A percentile compares a stretch with the other conserved stretches of the same genome.
These are phyloP conservation scores for Apolygus lucorum DNA, from an alignment of 1,140 invertebrate genomes.

Conservation along the genomic window DNA sequence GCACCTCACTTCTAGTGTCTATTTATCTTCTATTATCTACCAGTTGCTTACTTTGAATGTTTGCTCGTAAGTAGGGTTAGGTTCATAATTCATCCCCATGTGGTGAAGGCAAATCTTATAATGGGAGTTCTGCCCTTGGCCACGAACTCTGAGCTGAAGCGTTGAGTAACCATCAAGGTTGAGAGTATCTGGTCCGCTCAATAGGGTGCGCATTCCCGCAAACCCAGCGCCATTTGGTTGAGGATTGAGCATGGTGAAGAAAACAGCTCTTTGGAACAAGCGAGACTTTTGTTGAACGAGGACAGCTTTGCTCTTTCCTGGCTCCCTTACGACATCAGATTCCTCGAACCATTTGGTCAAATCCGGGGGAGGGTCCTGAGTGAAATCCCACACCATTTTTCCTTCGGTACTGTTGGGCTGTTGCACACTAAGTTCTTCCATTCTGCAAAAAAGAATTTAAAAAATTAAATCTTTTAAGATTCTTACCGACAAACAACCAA, in stretches of 20 bases:
- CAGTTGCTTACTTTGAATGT: conserved; percentile 46
- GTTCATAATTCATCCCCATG: conserved; percentile 45
- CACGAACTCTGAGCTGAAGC: conserved; percentile 47
- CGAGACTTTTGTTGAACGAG: conserved; percentile 50
- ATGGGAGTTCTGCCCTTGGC: conserved; percentile 45
- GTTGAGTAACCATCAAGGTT: conserved; percentile 45
- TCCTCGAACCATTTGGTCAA: conserved; percentile 47
- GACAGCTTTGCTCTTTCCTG: conserved; percentile 55
- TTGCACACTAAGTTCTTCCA: not conserved
- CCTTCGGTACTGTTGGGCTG: conserved; percentile 23
- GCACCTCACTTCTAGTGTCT: too few species aligned
- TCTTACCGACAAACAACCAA: too few species aligned
- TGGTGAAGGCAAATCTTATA: conserved; percentile 57
- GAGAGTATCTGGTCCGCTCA: conserved; percentile 39
- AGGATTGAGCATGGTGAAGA: conserved; percentile 58
- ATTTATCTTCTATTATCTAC: too few species aligned
- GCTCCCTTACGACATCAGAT: conserved; percentile 52
- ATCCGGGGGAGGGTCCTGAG: conserved; percentile 36
- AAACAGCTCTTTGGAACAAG: conserved; percentile 51
- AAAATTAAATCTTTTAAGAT: too few species aligned
- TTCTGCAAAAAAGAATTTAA: conserved; percentile 15
- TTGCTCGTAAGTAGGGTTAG: conserved; percentile 52
- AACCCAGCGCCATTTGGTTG: conserved; percentile 61
- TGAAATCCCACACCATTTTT: conserved; percentile 43
- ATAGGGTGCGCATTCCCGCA: conserved; percentile 50